Evolutionary conservation across 1,140 invertebrate genomes (phyloP).

Genomic region (Drosophila ananassae): DNA sequence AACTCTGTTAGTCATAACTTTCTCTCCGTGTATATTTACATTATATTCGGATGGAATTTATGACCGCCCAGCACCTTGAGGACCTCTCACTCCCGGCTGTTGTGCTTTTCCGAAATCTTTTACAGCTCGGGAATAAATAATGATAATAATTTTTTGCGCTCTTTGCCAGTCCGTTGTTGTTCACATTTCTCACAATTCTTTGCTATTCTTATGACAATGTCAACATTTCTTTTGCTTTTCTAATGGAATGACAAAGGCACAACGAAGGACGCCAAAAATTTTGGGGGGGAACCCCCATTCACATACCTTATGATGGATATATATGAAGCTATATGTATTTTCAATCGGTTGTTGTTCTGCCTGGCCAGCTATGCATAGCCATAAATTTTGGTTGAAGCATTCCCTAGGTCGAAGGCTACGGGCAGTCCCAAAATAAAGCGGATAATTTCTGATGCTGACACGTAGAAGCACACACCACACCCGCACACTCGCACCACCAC

Average conservation of each 20-base stretch:
- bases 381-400: constrained; percentile 57
- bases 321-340: constrained; percentile 51
- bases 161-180: constrained; percentile 52
- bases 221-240: constrained; percentile 63
- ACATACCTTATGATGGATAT: background rate
- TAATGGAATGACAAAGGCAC: constrained; percentile 52
- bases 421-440: constrained; percentile 48
- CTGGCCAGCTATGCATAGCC: constrained; percentile 34
- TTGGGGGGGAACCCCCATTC: constrained; percentile 2
- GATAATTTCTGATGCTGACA: constrained; percentile 63
- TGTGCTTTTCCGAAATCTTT: constrained; percentile 61
- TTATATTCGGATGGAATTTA: constrained; percentile 55
- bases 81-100: constrained; percentile 22
- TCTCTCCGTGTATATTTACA: constrained; percentile 8
- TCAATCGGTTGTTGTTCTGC: constrained; percentile 61
- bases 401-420: constrained; percentile 32
- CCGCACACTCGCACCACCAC: constrained; percentile 9
- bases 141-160: constrained; percentile 57
- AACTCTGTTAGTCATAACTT: too few relatives aligned
- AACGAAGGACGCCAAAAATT: constrained; percentile 4
- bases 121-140: constrained; percentile 61
- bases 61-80: constrained; percentile 52
- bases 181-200: constrained; percentile 56
- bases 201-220: constrained; percentile 62
- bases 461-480: constrained; percentile 13